Percentiles rank a stretch among this genome's conserved stretches.
Evolutionary conservation across 92 coral and sea anemone species (phyloP).

Genomic region (Phenganax subtilis): DNA sequence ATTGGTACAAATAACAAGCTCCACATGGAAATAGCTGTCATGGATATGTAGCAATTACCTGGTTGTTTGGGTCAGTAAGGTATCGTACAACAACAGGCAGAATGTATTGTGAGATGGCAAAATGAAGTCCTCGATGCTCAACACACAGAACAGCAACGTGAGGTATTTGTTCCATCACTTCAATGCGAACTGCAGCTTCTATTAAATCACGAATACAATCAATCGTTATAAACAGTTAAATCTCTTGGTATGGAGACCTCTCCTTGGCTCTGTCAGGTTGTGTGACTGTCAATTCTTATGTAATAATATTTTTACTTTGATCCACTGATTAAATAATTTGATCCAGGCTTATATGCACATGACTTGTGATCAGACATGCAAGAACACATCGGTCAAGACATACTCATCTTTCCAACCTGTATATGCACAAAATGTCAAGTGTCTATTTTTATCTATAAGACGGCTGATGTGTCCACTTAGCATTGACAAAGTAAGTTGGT

Average conservation of each 20-base stretch:
- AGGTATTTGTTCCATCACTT: constrained; percentile 97
- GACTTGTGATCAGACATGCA: no score
- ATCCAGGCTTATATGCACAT: no score
- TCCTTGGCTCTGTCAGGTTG: no score
- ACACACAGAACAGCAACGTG: constrained; percentile 93
- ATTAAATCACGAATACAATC: constrained; percentile 10
- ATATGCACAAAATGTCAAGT: no score
- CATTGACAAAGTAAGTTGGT: not conserved
- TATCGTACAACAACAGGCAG: constrained; percentile 80
- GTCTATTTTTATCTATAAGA: no score
- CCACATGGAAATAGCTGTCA: not conserved
- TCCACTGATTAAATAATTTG: no score
- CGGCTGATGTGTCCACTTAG: no score
- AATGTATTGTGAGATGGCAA: constrained; percentile 90
- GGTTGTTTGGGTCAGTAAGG: constrained; percentile 90
- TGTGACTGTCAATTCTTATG: no score
- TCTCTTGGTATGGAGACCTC: not conserved
- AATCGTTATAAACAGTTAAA: no score
- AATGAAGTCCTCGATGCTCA: constrained; percentile 83
- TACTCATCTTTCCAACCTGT: no score
- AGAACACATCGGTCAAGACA: no score
- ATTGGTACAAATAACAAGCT: constrained; percentile 25
- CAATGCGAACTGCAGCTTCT: constrained; percentile 97
- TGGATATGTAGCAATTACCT: constrained; percentile 44
- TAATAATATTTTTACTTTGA: no score